Conservation (phyloP, 2,888 invertebrate species). For the Boloria selene region DNA sequence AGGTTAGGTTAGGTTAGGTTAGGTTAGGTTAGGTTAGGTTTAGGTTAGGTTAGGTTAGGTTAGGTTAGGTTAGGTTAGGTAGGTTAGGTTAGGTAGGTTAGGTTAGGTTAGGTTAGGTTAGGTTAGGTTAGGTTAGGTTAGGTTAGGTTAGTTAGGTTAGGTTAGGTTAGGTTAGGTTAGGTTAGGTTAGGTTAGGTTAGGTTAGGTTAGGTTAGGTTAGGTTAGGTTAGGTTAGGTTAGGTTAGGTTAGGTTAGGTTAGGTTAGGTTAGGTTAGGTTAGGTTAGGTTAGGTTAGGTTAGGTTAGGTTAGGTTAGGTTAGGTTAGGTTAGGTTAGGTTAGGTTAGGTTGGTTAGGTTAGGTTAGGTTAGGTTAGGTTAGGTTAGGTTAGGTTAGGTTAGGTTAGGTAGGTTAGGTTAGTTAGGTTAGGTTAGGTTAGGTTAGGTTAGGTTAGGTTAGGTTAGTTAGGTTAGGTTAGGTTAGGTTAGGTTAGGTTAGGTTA, state of each 20-base stretch:
- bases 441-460: constrained; percentile 21
- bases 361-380: constrained; percentile 23
- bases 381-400: constrained; percentile 23
- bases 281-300: constrained; percentile 22
- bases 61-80: constrained; percentile 23
- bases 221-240: constrained; percentile 22
- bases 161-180: constrained; percentile 23
- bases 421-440: constrained; percentile 23
- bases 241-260: constrained; percentile 18
- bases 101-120: constrained; percentile 21
- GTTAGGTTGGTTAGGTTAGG: constrained; percentile 19
- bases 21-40: constrained; percentile 23
- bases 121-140: constrained; percentile 17
- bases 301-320: constrained; percentile 23
- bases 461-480: constrained; percentile 13
- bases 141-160: constrained; percentile 17
- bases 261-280: constrained; percentile 22
- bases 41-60: no score
- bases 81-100: no score
- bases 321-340: constrained; percentile 23
- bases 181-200: constrained; percentile 22
- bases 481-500: constrained; percentile 22
- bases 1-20: constrained; percentile 21
- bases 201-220: constrained; percentile 21
- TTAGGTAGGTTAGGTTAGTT: constrained; percentile 21